Conservation (phyloP, 2,888 invertebrate genomes). For the Drosophila ochracea region DNA sequence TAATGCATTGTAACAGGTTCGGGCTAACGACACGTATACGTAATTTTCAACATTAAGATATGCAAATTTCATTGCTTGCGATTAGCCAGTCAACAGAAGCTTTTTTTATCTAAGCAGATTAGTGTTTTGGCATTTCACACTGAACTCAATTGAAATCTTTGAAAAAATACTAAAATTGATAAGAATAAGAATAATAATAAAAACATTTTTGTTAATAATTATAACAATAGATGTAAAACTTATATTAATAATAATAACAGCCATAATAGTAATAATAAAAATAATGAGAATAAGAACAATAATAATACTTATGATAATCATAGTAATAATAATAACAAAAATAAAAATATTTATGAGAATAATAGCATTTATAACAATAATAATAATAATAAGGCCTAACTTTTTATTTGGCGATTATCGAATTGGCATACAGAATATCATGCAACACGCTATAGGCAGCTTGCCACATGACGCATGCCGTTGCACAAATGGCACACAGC, state of each 20-base stretch:
- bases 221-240: background rate
- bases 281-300: background rate
- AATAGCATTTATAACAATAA: background rate
- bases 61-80: conserved; percentile 44
- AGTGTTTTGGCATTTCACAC: background rate
- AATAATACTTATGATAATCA: background rate
- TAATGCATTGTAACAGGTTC: conserved; percentile 56
- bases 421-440: background rate
- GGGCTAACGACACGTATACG: conserved; percentile 50
- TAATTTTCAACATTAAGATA: conserved; percentile 47
- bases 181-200: background rate
- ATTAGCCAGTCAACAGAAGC: conserved; percentile 1
- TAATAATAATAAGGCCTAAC: background rate
- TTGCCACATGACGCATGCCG: background rate
- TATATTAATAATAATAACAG: background rate
- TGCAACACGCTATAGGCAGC: conserved; percentile 3
- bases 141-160: background rate
- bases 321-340: too few relatives aligned
- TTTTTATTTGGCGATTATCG: background rate
- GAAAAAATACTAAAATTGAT: background rate
- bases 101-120: background rate
- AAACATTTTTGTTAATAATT: background rate
- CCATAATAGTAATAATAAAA: background rate
- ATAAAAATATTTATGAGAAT: background rate
- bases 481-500: conserved; percentile 47